phyloP scores from a whole-genome alignment of 2,797 vertebrate species.

The Scleropages formosus region DNA sequence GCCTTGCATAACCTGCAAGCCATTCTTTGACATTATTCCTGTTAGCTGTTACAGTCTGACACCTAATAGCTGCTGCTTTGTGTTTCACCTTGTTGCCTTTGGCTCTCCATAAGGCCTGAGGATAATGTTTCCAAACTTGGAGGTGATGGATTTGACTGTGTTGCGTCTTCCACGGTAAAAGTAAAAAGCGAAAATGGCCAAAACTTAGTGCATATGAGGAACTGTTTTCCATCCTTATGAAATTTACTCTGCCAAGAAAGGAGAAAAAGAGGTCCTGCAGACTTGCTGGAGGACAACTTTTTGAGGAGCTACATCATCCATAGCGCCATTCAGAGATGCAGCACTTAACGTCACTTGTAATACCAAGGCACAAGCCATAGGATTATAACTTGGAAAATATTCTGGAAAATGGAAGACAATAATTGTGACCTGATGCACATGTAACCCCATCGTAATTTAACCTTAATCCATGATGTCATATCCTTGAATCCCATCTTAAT shows the following conservation, averaged over 20 bases:
- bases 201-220: too few species aligned
- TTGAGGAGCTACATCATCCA: not conserved
- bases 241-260: not conserved
- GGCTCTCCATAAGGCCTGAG: too few species aligned
- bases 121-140: too few species aligned
- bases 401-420: slow-evolving; percentile 24
- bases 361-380: slow-evolving; percentile 7
- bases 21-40: too few species aligned
- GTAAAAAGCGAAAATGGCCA: too few species aligned
- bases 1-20: too few species aligned
- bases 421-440: not conserved
- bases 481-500: not conserved
- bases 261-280: not conserved
- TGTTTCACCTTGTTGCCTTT: too few species aligned
- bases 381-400: not conserved
- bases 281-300: not conserved
- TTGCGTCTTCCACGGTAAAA: too few species aligned
- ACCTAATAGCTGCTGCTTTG: too few species aligned
- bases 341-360: not conserved
- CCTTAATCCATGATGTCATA: slow-evolving; percentile 23
- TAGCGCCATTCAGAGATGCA: not conserved
- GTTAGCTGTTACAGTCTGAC: too few species aligned
- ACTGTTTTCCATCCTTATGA: not conserved
- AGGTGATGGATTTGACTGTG: too few species aligned
- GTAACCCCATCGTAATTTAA: not conserved